Base-by-base conservation (phyloP, 35 echinoderm and acorn worm genomes). In the Amphiura filiformis region DNA sequence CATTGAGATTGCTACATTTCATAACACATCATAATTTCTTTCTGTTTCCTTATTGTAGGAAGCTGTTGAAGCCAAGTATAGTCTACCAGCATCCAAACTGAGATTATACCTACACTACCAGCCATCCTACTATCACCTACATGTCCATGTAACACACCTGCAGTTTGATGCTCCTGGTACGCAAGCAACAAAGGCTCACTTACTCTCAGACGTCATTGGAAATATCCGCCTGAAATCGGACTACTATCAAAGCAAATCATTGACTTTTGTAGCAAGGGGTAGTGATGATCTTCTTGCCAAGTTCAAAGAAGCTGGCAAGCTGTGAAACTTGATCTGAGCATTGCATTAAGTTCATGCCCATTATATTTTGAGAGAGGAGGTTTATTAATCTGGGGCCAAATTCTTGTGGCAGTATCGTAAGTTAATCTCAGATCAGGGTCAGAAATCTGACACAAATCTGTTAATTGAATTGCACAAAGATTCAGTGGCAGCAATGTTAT, bases 51-150 rank as follows among this genome's bases (percentile, higher is more conserved):
- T n/a, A n/a, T n/a, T n/a, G n/a, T 57, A 97, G 95, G 64, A 90
- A 75, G 90, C 78, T n/a, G 77, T 99, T 61, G 38, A 87, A 39
- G 87, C 84, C 32, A 99, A 95, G 47, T 99, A 92, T 44, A 56
- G 38, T 9, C 79, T 99, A 14, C 40, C 82, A 79, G 0, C 42
- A 31, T 88, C 92, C 15, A 75, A 99, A 31, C 84, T 99, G 31
- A 91, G 93, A 38, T 39, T 90, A 18, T 99, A 94, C 37, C 35
- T 95, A 0, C 96, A 99, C 90, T 99, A 99, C 90, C 96, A 99
- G 80, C 93, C 96, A 5, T 99, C 96, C 1, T 94, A 99, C 82
- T 99, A 95, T 78, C 96, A 99, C 37, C 93, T 99, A 28, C 96
- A 99, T 79, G 93, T 99, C 31, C 96, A 99, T 79, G 39, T 99